These are phyloP conservation scores for Oenanthe melanoleuca DNA, from an alignment of 2,113 vertebrate species.

Conservation along the genomic window DNA sequence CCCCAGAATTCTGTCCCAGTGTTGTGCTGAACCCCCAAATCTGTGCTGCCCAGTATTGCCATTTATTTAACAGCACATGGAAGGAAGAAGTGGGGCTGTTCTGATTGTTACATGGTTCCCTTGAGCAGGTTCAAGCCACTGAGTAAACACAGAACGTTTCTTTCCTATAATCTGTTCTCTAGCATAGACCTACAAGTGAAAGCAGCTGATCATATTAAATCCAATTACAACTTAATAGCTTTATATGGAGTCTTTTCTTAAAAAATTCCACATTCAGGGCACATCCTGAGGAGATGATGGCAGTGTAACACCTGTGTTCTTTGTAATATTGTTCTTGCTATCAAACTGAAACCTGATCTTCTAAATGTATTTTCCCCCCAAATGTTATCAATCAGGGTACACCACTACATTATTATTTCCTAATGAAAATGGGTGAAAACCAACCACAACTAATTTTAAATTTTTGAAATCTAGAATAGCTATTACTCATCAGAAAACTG, in stretches of 20 bases:
- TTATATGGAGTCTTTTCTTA: not conserved
- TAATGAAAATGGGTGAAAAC: not conserved
- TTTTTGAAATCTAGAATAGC: not conserved
- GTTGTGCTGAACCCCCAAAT: not conserved
- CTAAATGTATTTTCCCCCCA: not conserved
- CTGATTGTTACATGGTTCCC: not conserved
- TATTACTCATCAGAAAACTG: not conserved
- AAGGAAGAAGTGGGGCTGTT: not conserved
- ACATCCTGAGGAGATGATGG: not conserved
- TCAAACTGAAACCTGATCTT: not conserved
- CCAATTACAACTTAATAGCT: not conserved
- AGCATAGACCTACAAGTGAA: not conserved
- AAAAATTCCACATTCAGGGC: not conserved
- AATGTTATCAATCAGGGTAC: not conserved
- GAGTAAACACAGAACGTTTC: not conserved
- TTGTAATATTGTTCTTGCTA: not conserved
- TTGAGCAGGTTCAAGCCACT: not conserved
- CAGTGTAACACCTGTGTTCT: not conserved
- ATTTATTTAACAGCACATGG: not conserved
- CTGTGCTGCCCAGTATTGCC: accelerated
- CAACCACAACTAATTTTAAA: not conserved
- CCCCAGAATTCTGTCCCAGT: not conserved
- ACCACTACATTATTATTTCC: not conserved
- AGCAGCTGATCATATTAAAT: not conserved
- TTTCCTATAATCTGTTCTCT: not conserved